Evolutionary conservation across 2,113 vertebrate genomes (phyloP).

Genomic region (Amphilophus citrinellus): DNA sequence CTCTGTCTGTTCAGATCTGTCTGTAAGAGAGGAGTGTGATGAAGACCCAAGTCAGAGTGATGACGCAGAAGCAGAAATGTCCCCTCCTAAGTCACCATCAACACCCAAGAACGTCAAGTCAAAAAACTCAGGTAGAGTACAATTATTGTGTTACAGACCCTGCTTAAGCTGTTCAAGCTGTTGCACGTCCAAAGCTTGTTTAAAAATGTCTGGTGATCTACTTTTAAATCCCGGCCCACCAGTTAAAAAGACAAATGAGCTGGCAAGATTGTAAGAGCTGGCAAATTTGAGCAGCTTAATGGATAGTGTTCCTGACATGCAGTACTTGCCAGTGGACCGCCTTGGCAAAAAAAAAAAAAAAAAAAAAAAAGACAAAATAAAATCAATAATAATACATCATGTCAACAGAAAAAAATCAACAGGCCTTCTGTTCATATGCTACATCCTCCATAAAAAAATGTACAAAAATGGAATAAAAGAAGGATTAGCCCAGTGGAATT

Average conservation of each 20-base stretch:
- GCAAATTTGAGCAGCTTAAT: constrained; percentile 32
- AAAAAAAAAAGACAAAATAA: constrained; percentile 6
- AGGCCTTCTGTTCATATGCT: constrained; percentile 11
- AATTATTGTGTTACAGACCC: not conserved
- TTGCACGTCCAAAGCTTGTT: constrained; percentile 4
- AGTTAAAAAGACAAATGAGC: constrained; percentile 42
- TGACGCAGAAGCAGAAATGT: constrained; percentile 88
- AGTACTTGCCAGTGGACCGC: constrained; percentile 3
- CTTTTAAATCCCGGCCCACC: constrained; percentile 36
- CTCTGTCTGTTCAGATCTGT: constrained; percentile 78
- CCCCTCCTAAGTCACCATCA: constrained; percentile 91
- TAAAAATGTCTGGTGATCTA: constrained; percentile 26
- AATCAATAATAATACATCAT: constrained; percentile 42
- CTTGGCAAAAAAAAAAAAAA: constrained; percentile 12
- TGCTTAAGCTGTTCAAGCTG: not conserved
- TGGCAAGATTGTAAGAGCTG: constrained; percentile 31
- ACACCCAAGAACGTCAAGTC: constrained; percentile 91
- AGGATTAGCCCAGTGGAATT: not conserved
- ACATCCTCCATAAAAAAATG: not conserved
- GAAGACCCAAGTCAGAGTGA: constrained; percentile 87
- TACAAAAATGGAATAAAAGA: constrained; percentile 4
- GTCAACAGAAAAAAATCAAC: not conserved
- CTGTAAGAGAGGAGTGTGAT: constrained; percentile 86
- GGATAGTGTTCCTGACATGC: constrained; percentile 18
- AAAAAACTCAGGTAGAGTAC: constrained; percentile 88